These are phyloP conservation scores for Danaus melanippus DNA, from an alignment of 1,140 invertebrate genomes.

Conservation along the genomic window DNA sequence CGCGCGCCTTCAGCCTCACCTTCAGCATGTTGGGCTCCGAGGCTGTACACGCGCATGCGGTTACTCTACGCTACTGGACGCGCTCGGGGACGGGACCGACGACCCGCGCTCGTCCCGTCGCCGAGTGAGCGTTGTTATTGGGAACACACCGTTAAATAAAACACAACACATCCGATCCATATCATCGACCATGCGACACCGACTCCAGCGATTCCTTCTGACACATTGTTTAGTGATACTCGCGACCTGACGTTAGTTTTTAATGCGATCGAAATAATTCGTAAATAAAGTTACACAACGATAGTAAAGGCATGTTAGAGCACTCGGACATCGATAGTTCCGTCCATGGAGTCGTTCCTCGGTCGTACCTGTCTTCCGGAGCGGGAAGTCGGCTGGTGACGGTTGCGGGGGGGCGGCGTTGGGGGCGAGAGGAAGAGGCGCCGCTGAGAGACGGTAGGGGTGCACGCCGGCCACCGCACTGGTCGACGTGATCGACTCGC, in stretches of 20 bases:
- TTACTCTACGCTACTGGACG: slow-evolving; percentile 12
- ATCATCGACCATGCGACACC: too few relatives aligned
- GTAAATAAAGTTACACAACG: background rate
- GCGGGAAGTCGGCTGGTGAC: slow-evolving; percentile 88
- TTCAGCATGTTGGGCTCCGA: slow-evolving; percentile 98
- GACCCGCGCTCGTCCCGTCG: too few relatives aligned
- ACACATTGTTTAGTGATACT: too few relatives aligned
- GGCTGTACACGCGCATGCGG: slow-evolving; percentile 76
- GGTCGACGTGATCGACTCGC: slow-evolving; percentile 73
- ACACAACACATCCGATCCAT: slow-evolving; percentile 1
- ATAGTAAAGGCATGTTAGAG: background rate
- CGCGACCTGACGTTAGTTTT: too few relatives aligned
- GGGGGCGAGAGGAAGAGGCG: slow-evolving; percentile 70
- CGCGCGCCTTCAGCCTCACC: slow-evolving; percentile 95
- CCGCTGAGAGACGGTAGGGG: slow-evolving; percentile 75
- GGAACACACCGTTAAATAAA: background rate
- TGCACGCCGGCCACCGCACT: slow-evolving; percentile 75
- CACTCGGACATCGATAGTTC: too few relatives aligned
- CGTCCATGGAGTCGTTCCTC: too few relatives aligned
- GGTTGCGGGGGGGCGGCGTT: slow-evolving; percentile 81
- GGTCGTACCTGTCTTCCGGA: slow-evolving; percentile 91
- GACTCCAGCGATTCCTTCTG: too few relatives aligned
- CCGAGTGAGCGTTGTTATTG: too few relatives aligned
- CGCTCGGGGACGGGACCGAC: too few relatives aligned
- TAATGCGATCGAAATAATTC: too few relatives aligned